Evolutionary conservation across 2,888 invertebrate species (phyloP), one percentile per base, ranked within the genome.

Genomic region (Rhorus exstirpatorius): DNA sequence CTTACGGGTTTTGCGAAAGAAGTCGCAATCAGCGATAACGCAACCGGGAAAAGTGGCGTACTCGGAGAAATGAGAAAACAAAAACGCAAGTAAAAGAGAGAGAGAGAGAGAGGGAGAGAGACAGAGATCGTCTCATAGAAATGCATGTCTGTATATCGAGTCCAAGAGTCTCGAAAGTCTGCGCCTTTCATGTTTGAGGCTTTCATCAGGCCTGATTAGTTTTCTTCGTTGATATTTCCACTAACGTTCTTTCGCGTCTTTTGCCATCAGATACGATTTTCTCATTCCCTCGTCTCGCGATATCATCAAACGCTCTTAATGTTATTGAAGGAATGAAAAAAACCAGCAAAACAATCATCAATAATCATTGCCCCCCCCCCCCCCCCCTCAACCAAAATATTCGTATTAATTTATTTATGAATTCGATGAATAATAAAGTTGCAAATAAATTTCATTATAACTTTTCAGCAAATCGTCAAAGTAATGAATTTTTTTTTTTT

Each of bases 141-240:
- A 49, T 49, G 7, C 49, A 49, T 65, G 31, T 26, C 7, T 51
- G 0, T 35, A 19, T 14, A 49, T 10, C 14, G 31, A 74, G 24
- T 63, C 44, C 19, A 6, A 68, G 81, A 65, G 44, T 77, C 83
- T 83, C 2, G 80, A 41, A 72, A 70, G 82, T 79, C 61, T 53
- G 46, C 71, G 83, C 80, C 82, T 85, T 85, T 84, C 85, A 84
- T 83, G 83, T 82, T 76, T 63, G 74, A 81, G n/a, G 85, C 84
- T 86, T 86, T 84, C 84, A 86, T 85, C 84, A 83, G 79, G 77
- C 79, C 83, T 85, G 86, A 86, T 86, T 86, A 84, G 83, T 85
- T 86, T 83, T 81, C 67, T 72, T 80, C 67, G 53, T 38, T 21
- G 63, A 78, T 61, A 68, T 74, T 81, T 72, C 44, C 38, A 68